Base-by-base conservation (phyloP, 2,113 vertebrate genomes). In the Paradisaea rubra region DNA sequence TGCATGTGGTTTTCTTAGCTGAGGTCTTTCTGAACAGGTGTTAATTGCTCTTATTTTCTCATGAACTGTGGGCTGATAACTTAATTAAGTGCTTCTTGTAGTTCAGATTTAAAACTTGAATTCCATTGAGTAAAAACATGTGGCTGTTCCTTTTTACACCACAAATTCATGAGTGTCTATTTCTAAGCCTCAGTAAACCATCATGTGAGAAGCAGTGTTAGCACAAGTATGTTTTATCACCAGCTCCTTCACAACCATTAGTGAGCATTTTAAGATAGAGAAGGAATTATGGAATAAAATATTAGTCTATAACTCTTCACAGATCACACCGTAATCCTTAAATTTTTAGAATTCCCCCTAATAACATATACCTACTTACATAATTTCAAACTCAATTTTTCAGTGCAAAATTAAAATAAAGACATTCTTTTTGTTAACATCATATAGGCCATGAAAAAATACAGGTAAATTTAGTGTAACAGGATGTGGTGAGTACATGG, bases 81-180 rank as follows among this genome's bases (percentile, higher is more conserved):
- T 89, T 91, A 27, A 39, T 64, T 61, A 87, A 89, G 33, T 19
- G 52, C 35, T 54, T 35, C 27, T 72, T 89, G 41, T 70, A 64
- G 17, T 87, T 96, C 72, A 31, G 20, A 42, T 88, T 94, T 91
- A 86, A 91, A 93, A 89, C 54, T 70, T 91, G 30, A 89, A 11
- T 85, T 74, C 21, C 15, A 45, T 1, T 37, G 11, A 77, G 15
- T 88, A 81, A 86, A 78, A 84, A 81, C 94, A 42, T 33, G 41
- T 31, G 65, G 33, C 24, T 84, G 16, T 21, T 86, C 39, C 11
- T 77, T 88, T 65, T 94, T 83, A 52, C 27, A 35, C 15, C 5
- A 2, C 28, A 81, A 92, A 81, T 68, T 85, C 52, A 72, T 31
- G 66, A 81, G 31, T 81, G 30, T 85, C 6, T 22, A 63, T 76